Conservation (phyloP, 2,888 invertebrate species). For the Spodoptera littoralis region DNA sequence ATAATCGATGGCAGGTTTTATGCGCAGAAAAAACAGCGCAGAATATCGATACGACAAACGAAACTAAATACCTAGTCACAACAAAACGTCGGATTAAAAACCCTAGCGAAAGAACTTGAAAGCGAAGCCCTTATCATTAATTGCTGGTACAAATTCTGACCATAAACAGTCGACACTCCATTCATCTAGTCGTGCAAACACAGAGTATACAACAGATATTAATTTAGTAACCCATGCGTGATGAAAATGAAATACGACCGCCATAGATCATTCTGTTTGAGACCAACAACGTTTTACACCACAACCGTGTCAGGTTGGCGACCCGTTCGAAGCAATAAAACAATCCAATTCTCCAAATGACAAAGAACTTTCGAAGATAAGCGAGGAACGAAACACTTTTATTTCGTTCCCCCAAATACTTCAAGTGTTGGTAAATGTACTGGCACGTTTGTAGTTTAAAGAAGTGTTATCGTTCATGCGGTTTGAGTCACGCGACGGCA, state of each 20-base stretch:
- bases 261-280: constrained; percentile 34
- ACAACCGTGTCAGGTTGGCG: constrained; percentile 49
- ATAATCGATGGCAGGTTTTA: no score
- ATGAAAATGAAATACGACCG: constrained; percentile 35
- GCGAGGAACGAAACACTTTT: constrained; percentile 48
- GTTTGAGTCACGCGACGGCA: constrained; percentile 53
- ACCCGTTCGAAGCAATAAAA: constrained; percentile 48
- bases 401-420: constrained; percentile 50
- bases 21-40: no score
- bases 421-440: constrained; percentile 50
- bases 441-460: constrained; percentile 52
- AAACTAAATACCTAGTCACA: no score
- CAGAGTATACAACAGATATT: constrained; percentile 40
- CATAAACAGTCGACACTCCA: constrained; percentile 11
- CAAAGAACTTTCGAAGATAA: constrained; percentile 50
- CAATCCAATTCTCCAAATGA: constrained; percentile 52
- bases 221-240: constrained; percentile 40
- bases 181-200: constrained; percentile 26
- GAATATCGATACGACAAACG: no score
- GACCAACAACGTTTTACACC: constrained; percentile 40
- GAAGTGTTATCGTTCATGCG: constrained; percentile 52
- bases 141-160: no score
- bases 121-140: background rate
- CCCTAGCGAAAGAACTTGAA: no score
- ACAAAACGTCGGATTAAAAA: no score